phyloP scores from a whole-genome alignment of 2,888 invertebrate genomes.

The Polymixis flavicincta region DNA sequence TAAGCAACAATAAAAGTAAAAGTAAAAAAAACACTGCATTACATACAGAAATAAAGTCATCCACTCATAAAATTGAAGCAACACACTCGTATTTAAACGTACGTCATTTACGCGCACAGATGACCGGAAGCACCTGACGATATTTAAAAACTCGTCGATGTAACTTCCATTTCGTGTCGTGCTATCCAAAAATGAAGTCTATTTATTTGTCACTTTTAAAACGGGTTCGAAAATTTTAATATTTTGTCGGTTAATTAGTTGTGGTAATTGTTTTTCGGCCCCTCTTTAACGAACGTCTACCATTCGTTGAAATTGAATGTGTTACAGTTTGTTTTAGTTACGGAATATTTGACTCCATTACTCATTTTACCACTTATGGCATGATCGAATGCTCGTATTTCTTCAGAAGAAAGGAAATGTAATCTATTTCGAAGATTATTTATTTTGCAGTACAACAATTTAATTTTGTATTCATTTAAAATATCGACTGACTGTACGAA shows the following conservation, averaged over 20 bases:
- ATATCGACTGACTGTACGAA: not conserved
- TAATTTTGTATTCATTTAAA: not conserved
- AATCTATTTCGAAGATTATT: not conserved
- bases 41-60: slow-evolving; percentile 33
- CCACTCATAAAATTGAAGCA: slow-evolving; percentile 13
- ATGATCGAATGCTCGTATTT: not conserved
- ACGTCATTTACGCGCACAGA: slow-evolving; percentile 54
- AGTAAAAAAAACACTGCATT: not conserved
- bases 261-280: slow-evolving; percentile 58
- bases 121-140: slow-evolving; percentile 63
- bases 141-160: slow-evolving; percentile 60
- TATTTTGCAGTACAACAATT: not conserved
- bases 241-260: slow-evolving; percentile 67
- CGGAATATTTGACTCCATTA: slow-evolving; percentile 1
- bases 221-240: slow-evolving; percentile 67
- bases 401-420: not conserved
- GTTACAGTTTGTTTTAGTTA: not conserved
- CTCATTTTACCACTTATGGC: not conserved
- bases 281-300: slow-evolving; percentile 31
- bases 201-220: slow-evolving; percentile 74
- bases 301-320: slow-evolving; percentile 38
- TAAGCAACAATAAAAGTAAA: slow-evolving; percentile 4
- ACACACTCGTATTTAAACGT: slow-evolving; percentile 31
- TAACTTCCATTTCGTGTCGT: slow-evolving; percentile 56
- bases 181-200: slow-evolving; percentile 64